A percentile compares a stretch with the other conserved stretches of the same genome.
These are phyloP conservation scores for Piaya cayana DNA, from an alignment of 2,113 vertebrate genomes.

Conservation along the genomic window DNA sequence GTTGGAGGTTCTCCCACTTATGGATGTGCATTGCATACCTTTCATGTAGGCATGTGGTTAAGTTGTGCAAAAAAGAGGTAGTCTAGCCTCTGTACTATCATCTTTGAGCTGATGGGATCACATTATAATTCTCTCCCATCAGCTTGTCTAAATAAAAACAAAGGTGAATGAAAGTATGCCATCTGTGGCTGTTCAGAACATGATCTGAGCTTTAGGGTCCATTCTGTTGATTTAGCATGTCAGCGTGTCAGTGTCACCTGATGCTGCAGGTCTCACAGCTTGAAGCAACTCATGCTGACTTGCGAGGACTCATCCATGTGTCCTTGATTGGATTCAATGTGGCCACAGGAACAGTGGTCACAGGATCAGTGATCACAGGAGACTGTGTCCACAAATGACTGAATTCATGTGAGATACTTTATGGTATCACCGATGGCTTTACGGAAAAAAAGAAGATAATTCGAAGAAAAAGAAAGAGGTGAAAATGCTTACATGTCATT, in stretches of 20 bases:
- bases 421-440: neutral
- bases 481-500: neutral
- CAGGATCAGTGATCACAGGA: neutral
- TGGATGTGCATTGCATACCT: neutral
- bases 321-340: neutral
- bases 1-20: neutral
- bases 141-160: neutral
- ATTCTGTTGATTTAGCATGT: neutral
- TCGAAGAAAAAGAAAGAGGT: neutral
- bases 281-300: neutral
- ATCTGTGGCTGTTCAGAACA: neutral
- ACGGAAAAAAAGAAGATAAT: neutral
- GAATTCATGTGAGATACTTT: neutral
- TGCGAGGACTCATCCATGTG: neutral
- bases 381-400: neutral
- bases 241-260: neutral
- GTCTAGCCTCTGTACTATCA: neutral
- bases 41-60: neutral
- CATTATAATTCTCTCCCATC: neutral
- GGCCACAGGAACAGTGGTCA: neutral
- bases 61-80: neutral
- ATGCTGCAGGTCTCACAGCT: neutral
- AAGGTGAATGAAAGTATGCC: neutral
- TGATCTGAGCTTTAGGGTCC: neutral
- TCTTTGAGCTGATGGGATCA: neutral